phyloP scores from a whole-genome alignment of 2,113 vertebrate genomes.

The Thamnophis sirtalis region DNA sequence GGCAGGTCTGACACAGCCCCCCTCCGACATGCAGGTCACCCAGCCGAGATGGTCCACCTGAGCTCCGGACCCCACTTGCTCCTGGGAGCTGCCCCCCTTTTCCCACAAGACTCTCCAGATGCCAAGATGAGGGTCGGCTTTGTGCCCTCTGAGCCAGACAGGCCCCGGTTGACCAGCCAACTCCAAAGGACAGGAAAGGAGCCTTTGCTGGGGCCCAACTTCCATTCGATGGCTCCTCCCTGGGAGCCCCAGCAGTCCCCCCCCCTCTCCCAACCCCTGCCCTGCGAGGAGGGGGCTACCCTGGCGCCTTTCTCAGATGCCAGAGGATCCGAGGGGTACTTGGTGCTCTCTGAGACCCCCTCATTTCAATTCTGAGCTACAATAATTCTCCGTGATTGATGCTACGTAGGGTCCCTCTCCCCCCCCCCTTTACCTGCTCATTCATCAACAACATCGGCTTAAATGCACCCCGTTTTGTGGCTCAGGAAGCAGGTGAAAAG shows the following conservation, averaged over 20 bases:
- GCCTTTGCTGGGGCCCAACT: background rate
- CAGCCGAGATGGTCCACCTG: background rate
- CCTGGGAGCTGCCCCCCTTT: background rate
- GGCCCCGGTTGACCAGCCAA: background rate
- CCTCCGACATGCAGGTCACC: background rate
- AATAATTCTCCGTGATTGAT: background rate
- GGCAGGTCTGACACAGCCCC: background rate
- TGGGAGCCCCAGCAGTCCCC: background rate
- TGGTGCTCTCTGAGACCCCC: background rate
- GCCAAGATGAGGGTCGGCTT: background rate
- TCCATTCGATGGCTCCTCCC: background rate
- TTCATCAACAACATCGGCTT: background rate
- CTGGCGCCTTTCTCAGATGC: background rate
- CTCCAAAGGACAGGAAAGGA: background rate
- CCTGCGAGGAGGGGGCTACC: background rate
- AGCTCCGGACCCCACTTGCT: background rate
- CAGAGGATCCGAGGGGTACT: background rate
- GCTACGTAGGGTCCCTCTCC: background rate
- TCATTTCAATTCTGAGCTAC: background rate
- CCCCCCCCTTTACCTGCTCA: accelerated
- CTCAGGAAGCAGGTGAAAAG: background rate
- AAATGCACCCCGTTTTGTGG: background rate
- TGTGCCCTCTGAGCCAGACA: background rate
- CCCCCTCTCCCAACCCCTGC: background rate
- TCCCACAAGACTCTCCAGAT: background rate